Percentiles rank a stretch among this genome's conserved stretches.
Evolutionary conservation across 30 jellyfish, hydroid and myxozoan species (phyloP).

Genomic region (Mastigias papua): DNA sequence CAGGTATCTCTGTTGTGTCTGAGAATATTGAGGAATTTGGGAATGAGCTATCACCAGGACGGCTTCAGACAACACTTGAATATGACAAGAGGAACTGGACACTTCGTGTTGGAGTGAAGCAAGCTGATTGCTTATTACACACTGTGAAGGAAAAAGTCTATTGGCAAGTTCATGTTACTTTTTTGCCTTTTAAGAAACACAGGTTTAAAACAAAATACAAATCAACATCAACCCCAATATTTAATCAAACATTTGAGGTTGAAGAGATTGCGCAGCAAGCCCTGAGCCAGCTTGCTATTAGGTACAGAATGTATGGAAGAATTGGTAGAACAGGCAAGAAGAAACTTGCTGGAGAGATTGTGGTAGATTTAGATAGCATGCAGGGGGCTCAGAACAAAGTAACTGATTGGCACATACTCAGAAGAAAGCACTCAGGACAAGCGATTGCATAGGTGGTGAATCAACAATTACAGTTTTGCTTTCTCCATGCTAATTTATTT

Average conservation of each 20-base stretch:
- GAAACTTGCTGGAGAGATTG: slow-evolving; percentile 97
- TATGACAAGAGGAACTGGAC: slow-evolving; percentile 88
- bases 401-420: slow-evolving; percentile 88
- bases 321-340: slow-evolving; percentile 93
- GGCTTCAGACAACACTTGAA: slow-evolving; percentile 83
- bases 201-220: slow-evolving; percentile 90
- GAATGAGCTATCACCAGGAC: slow-evolving; percentile 94
- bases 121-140: slow-evolving; percentile 89
- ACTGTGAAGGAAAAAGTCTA: slow-evolving; percentile 84
- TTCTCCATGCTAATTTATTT: background rate
- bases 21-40: slow-evolving; percentile 94
- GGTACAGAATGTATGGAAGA: slow-evolving; percentile 94
- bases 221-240: slow-evolving; percentile 96
- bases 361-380: slow-evolving; percentile 66
- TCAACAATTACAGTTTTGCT: background rate
- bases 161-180: slow-evolving; percentile 97
- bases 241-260: slow-evolving; percentile 88
- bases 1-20: slow-evolving; percentile 88
- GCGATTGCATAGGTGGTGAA: background rate
- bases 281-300: slow-evolving; percentile 81
- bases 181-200: slow-evolving; percentile 94
- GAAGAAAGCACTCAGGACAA: slow-evolving; percentile 53
- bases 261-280: slow-evolving; percentile 95
- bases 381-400: slow-evolving; percentile 65
- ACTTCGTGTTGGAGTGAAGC: slow-evolving; percentile 90